Conservation (phyloP, 1,140 invertebrate species). For the Heliothis virescens region DNA sequence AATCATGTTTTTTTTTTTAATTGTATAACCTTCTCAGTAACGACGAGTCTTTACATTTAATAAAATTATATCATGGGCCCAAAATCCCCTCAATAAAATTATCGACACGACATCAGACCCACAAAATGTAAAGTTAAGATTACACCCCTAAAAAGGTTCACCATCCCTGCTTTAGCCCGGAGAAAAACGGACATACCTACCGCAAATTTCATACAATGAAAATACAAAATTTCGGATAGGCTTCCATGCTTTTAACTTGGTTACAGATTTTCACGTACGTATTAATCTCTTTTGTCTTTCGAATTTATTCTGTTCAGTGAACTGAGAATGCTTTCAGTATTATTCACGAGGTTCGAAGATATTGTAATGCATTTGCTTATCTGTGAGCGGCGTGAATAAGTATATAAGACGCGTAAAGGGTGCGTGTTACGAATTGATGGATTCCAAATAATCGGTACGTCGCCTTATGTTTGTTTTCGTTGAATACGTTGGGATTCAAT, state of each 20-base stretch:
- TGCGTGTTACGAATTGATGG: conserved; percentile 31
- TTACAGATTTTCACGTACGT: neutral
- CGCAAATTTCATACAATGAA: conserved; percentile 56
- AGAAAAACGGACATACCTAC: conserved; percentile 15
- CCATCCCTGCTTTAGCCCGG: too few relatives aligned
- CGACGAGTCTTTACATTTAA: too few relatives aligned
- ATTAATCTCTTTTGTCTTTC: conserved; percentile 38
- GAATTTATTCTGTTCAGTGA: conserved; percentile 15
- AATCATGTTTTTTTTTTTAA: too few relatives aligned
- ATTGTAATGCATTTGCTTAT: conserved; percentile 30
- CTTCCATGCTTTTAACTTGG: neutral
- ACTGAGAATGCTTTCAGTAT: conserved; percentile 34
- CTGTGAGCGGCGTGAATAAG: neutral
- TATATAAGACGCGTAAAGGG: neutral
- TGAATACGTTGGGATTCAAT: neutral
- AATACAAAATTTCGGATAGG: conserved; percentile 55
- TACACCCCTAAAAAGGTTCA: too few relatives aligned
- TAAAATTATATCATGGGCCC: too few relatives aligned
- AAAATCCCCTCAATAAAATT: too few relatives aligned
- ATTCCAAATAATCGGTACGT: conserved; percentile 3
- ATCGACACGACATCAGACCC: too few relatives aligned
- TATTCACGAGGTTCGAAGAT: conserved; percentile 12
- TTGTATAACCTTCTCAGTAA: too few relatives aligned
- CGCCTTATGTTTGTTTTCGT: neutral
- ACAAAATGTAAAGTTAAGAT: too few relatives aligned